Evolutionary conservation across 2,797 vertebrate species (phyloP).

Genomic region (Eupleurogrammus muticus): DNA sequence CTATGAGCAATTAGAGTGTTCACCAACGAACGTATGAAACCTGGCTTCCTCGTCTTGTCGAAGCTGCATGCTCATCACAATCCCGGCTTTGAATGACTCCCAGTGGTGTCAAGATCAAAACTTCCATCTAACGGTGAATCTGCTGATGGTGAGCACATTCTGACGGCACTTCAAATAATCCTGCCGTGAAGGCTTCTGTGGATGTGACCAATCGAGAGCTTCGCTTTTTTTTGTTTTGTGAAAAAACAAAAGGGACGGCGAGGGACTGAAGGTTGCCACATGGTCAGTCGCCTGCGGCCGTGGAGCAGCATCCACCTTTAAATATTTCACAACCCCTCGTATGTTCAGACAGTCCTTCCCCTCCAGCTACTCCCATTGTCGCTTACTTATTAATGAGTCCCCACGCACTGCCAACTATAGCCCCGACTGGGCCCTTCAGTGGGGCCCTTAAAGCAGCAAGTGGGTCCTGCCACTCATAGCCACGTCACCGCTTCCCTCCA

Average conservation of each 20-base stretch:
- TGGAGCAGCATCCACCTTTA: conserved; percentile 74
- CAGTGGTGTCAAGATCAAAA: conserved; percentile 52
- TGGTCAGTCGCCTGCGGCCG: conserved; percentile 61
- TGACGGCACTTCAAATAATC: conserved; percentile 58
- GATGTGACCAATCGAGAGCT: conserved; percentile 21
- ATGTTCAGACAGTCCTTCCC: conserved; percentile 73
- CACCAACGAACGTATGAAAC: conserved; percentile 19
- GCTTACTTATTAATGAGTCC: conserved; percentile 73
- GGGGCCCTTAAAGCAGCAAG: conserved; percentile 44
- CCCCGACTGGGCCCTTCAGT: conserved; percentile 46
- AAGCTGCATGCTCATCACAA: conserved; percentile 46
- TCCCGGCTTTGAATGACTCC: conserved; percentile 49
- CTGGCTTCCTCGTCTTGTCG: conserved; percentile 17
- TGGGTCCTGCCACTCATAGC: conserved; percentile 38
- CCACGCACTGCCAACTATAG: conserved; percentile 48
- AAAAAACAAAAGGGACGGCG: conserved; percentile 16
- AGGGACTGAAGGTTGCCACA: conserved; percentile 50
- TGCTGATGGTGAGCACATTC: conserved; percentile 57
- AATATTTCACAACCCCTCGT: conserved; percentile 80
- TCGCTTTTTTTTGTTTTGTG: conserved; percentile 7
- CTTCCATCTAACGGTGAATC: conserved; percentile 3
- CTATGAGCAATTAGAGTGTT: conserved; percentile 25
- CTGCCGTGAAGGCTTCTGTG: conserved; percentile 17
- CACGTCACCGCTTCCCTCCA: conserved; percentile 32
- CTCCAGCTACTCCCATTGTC: conserved; percentile 64